Evolutionary conservation across 1,140 invertebrate genomes (phyloP).

Genomic region (Octopus bimaculoides): DNA sequence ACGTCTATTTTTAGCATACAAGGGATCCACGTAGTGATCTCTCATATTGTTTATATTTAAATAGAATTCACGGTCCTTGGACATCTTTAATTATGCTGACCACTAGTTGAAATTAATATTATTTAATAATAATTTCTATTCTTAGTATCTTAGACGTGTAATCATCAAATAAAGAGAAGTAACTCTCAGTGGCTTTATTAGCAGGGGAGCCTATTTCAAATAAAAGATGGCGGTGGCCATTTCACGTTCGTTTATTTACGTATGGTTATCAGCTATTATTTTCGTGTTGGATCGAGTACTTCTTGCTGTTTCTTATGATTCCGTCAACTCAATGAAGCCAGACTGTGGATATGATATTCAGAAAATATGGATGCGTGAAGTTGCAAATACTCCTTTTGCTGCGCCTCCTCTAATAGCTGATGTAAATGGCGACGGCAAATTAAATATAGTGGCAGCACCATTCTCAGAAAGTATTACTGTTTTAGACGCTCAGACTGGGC

Average conservation of each 20-base stretch:
- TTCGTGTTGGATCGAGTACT: neutral
- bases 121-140: too few relatives aligned
- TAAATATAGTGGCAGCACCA: constrained; percentile 45
- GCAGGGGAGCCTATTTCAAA: neutral
- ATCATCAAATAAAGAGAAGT: too few relatives aligned
- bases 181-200: neutral
- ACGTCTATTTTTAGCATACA: too few relatives aligned
- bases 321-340: neutral
- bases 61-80: too few relatives aligned
- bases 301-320: neutral
- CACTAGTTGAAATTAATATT: too few relatives aligned
- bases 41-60: too few relatives aligned
- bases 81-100: too few relatives aligned
- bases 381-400: constrained; percentile 48
- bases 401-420: constrained; percentile 44
- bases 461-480: constrained; percentile 47
- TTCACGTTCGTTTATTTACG: neutral
- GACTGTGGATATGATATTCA: constrained; percentile 44
- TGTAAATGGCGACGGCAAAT: constrained; percentile 41
- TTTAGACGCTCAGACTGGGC: constrained; percentile 41
- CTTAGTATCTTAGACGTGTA: too few relatives aligned
- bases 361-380: constrained; percentile 45
- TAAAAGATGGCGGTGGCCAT: neutral
- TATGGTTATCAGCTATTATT: neutral
- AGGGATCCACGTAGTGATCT: too few relatives aligned